Conservation (phyloP, 1,140 invertebrate genomes). For the Argopecten irradians region DNA sequence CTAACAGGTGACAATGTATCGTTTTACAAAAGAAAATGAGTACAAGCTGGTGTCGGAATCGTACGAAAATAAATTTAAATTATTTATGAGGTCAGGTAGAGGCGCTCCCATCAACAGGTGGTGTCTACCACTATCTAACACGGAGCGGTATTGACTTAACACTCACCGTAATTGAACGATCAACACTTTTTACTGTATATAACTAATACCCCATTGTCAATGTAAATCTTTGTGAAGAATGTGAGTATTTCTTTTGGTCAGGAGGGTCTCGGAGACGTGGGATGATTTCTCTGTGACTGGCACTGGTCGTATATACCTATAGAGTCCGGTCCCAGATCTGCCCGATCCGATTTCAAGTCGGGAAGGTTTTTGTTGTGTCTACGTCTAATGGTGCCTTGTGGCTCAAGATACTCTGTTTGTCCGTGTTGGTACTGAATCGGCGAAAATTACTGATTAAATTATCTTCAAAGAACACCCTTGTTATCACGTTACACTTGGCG, state of each 20-base stretch:
- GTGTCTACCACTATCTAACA: neutral
- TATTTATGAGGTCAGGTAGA: neutral
- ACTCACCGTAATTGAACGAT: neutral
- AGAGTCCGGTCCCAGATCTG: neutral
- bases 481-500: constrained; percentile 21
- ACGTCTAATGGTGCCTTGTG: neutral
- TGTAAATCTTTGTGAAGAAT: neutral
- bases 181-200: neutral
- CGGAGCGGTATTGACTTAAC: neutral
- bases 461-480: neutral
- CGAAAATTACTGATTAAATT: constrained; percentile 11
- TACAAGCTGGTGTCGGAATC: neutral
- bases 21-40: neutral
- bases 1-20: neutral
- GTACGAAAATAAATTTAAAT: neutral
- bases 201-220: neutral
- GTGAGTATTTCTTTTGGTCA: neutral
- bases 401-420: neutral
- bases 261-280: neutral
- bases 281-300: neutral
- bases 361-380: constrained; percentile 3
- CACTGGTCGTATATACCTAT: neutral
- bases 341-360: neutral
- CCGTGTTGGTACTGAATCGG: constrained; percentile 2
- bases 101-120: neutral